Conservation (phyloP, 2,113 vertebrate species). For the Ceyx cyanopectus region DNA sequence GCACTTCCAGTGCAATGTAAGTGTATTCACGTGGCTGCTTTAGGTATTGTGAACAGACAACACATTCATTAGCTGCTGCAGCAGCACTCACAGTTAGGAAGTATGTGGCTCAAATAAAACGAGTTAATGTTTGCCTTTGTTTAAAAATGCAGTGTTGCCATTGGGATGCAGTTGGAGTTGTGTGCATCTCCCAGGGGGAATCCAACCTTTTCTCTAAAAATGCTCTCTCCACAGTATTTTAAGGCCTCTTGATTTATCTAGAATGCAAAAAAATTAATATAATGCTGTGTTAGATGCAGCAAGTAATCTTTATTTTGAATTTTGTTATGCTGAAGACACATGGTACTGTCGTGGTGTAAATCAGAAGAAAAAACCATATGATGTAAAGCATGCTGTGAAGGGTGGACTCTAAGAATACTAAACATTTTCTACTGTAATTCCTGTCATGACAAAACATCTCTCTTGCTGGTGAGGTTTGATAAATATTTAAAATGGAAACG, state of each 20-base stretch:
- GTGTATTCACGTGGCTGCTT: rapidly evolving
- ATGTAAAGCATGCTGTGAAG: constrained; percentile 37
- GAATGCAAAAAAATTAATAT: neutral
- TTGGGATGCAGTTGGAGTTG: neutral
- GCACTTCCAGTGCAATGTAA: neutral
- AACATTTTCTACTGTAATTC: constrained; percentile 30
- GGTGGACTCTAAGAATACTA: constrained; percentile 18
- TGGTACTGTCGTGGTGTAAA: neutral
- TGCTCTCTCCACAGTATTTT: neutral
- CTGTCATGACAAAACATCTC: constrained; percentile 35
- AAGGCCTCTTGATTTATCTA: neutral
- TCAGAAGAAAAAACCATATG: neutral
- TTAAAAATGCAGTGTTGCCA: neutral
- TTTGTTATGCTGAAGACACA: neutral
- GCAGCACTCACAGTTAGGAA: neutral
- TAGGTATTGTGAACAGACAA: neutral
- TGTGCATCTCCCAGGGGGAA: neutral
- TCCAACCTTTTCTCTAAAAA: constrained; percentile 9
- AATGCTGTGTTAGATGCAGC: neutral
- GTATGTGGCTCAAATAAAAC: neutral
- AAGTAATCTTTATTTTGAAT: constrained; percentile 32
- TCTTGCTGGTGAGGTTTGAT: constrained; percentile 32
- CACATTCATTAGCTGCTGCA: neutral
- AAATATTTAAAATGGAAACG: constrained; percentile 42
- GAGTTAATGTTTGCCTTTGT: neutral